phyloP scores from a whole-genome alignment of 2,113 vertebrate species.

The Alethe castanea region DNA sequence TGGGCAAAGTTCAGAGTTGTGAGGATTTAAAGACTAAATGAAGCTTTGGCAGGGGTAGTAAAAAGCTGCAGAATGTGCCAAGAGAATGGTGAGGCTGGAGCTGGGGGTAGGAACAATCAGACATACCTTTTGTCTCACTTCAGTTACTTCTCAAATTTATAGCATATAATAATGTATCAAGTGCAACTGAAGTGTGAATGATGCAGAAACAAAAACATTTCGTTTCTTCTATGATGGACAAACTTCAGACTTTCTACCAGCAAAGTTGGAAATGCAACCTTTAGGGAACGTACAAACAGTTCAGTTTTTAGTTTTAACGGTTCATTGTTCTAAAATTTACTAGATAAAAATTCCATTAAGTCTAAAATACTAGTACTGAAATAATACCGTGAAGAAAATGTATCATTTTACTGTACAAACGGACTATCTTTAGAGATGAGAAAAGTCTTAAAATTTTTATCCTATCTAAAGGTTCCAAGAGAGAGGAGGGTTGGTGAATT shows the following conservation, averaged over 20 bases:
- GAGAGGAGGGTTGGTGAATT: not conserved
- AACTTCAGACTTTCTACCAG: not conserved
- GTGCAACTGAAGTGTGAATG: not conserved
- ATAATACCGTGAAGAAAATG: not conserved
- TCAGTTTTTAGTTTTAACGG: not conserved
- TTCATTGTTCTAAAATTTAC: not conserved
- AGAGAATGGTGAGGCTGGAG: not conserved
- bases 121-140: not conserved
- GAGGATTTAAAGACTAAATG: not conserved
- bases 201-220: not conserved
- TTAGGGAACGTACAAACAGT: not conserved
- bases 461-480: not conserved
- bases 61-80: not conserved
- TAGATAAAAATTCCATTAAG: not conserved
- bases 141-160: not conserved
- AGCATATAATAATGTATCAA: not conserved
- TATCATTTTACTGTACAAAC: not conserved
- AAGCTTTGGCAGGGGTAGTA: not conserved
- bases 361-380: not conserved
- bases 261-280: not conserved
- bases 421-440: not conserved
- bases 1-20: not conserved
- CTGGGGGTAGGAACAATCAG: not conserved
- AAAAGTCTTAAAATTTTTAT: not conserved
- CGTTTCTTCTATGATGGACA: not conserved